Evolutionary conservation across 2,888 invertebrate species (phyloP).

Genomic region (Agrotis exclamationis): DNA sequence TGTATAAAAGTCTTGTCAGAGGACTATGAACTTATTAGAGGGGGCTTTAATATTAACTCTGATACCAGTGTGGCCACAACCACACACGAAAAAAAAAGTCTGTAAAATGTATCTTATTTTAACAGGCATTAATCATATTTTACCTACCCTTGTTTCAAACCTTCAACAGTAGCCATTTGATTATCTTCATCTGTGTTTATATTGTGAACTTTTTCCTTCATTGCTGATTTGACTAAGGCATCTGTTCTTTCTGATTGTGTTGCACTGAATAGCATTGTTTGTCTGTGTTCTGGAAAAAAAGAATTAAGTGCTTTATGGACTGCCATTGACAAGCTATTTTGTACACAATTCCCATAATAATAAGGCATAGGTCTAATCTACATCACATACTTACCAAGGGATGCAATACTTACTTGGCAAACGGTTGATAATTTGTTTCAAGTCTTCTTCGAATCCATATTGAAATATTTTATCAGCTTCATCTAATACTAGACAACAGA

Average conservation of each 20-base stretch:
- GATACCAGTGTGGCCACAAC: no score
- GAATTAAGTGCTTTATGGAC: neutral
- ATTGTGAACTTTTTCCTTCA: conserved; percentile 97
- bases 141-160: conserved; percentile 94
- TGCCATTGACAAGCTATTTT: neutral
- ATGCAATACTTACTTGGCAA: conserved; percentile 94
- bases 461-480: conserved; percentile 99
- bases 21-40: no score
- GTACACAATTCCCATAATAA: neutral
- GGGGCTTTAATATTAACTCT: no score
- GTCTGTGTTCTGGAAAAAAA: conserved; percentile 94
- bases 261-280: conserved; percentile 99
- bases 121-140: neutral
- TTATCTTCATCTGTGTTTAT: conserved; percentile 97
- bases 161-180: conserved; percentile 95
- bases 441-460: conserved; percentile 99
- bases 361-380: neutral
- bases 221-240: conserved; percentile 95
- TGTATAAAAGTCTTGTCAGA: no score
- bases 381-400: neutral
- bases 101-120: neutral
- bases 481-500: conserved; percentile 97
- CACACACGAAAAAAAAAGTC: no score
- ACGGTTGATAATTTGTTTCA: conserved; percentile 97
- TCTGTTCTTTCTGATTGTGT: conserved; percentile 98